Evolutionary conservation across 1,140 invertebrate species (phyloP).

Genomic region (Brachionus plicatilis): DNA sequence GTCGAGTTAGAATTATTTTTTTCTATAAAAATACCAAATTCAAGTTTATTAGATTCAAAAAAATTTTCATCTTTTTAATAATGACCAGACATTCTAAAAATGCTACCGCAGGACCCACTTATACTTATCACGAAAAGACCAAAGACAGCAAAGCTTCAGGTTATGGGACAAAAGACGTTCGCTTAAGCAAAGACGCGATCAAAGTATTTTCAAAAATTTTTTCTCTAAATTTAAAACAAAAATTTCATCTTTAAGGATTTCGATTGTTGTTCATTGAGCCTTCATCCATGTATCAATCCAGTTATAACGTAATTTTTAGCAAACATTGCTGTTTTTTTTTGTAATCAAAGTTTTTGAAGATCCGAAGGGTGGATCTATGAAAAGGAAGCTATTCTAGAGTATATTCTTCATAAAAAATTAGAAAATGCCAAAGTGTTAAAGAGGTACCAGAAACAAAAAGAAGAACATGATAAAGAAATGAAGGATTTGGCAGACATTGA

Average conservation of each 20-base stretch:
- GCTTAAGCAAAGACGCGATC: constrained; percentile 91
- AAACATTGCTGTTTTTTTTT: neutral
- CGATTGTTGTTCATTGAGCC: constrained; percentile 90
- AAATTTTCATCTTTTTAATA: neutral
- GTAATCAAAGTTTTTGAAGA: constrained; percentile 54
- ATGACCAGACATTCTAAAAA: constrained; percentile 81
- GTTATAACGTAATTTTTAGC: constrained; percentile 67
- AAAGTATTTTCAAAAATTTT: constrained; percentile 57
- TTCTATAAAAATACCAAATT: neutral
- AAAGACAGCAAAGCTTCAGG: constrained; percentile 89
- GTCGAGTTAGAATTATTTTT: constrained; percentile 16
- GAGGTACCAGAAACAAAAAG: constrained; percentile 78
- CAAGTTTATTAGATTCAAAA: neutral
- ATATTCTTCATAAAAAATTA: constrained; percentile 88
- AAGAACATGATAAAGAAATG: constrained; percentile 60
- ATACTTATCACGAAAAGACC: constrained; percentile 95
- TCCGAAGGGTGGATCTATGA: constrained; percentile 91
- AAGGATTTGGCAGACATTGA: constrained; percentile 66
- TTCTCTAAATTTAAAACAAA: too few relatives aligned
- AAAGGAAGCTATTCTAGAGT: constrained; percentile 92
- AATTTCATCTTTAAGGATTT: constrained; percentile 63
- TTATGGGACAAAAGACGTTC: constrained; percentile 60
- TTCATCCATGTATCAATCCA: constrained; percentile 87
- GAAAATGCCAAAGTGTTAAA: constrained; percentile 83
- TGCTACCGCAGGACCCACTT: constrained; percentile 93